Percentiles rank a stretch among this genome's conserved stretches.
Evolutionary conservation across 2,888 invertebrate species (phyloP).

Genomic region (Theretra japonica): DNA sequence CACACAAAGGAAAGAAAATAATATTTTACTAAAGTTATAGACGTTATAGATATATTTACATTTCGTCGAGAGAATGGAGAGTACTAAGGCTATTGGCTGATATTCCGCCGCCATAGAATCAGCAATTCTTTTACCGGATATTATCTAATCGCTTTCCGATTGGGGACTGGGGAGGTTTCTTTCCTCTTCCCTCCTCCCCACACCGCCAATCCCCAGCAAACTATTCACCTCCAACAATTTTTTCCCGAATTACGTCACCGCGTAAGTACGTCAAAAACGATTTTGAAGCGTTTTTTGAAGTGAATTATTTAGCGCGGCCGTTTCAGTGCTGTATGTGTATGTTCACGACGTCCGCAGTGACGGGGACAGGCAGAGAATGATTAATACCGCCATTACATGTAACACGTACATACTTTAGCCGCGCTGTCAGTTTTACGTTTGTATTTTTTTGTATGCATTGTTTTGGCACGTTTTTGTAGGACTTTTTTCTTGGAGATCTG

Average conservation of each 20-base stretch:
- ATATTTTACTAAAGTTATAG: too few species aligned
- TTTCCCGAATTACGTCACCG: not conserved
- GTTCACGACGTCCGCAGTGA: conserved; percentile 3
- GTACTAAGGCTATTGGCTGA: not conserved
- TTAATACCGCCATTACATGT: conserved; percentile 36
- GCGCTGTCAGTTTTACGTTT: conserved; percentile 11
- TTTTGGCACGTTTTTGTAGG: conserved; percentile 16
- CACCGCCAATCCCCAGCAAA: too few species aligned
- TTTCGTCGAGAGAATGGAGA: not conserved
- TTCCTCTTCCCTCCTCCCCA: too few species aligned
- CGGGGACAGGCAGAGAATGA: conserved; percentile 33
- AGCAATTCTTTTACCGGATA: not conserved
- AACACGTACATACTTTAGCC: conserved; percentile 32
- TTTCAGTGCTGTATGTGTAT: not conserved
- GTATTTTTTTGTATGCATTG: conserved; percentile 3
- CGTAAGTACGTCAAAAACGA: not conserved
- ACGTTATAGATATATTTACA: too few species aligned
- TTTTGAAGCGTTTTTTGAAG: not conserved
- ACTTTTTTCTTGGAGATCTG: conserved; percentile 5
- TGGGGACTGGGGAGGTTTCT: too few species aligned
- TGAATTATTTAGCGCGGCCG: conserved; percentile 7
- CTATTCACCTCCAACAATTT: too few species aligned
- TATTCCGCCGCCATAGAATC: not conserved
- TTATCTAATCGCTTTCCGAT: not conserved
- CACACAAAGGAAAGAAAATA: too few species aligned